phyloP scores from a whole-genome alignment of 2,888 invertebrate species.

The Ligdia adustata region DNA sequence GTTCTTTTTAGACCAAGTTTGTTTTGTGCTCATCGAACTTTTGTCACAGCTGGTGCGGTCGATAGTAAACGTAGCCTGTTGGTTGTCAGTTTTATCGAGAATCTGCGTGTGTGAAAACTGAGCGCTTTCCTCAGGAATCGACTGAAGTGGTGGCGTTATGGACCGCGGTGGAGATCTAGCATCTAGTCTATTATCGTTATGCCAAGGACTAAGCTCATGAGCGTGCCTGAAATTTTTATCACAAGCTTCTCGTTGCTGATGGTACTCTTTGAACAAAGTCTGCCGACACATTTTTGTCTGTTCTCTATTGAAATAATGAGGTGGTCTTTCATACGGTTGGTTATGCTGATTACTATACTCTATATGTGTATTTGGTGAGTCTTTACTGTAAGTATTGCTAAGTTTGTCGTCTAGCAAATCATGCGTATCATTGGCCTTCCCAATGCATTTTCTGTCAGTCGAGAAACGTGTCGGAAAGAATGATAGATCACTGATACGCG shows the following conservation, averaged over 20 bases:
- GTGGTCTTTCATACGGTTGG: conserved; percentile 53
- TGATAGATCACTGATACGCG: conserved; percentile 74
- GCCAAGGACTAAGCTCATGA: conserved; percentile 67
- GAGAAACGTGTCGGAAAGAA: conserved; percentile 75
- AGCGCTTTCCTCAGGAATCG: conserved; percentile 78
- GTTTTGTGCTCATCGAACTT: conserved; percentile 45
- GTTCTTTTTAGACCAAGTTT: conserved; percentile 72
- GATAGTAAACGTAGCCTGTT: conserved; percentile 68
- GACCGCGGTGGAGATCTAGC: conserved; percentile 67
- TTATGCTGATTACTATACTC: conserved; percentile 45
- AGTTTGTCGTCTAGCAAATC: conserved; percentile 65
- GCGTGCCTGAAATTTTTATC: conserved; percentile 49
- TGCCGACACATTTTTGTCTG: conserved; percentile 67
- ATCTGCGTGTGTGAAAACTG: conserved; percentile 63
- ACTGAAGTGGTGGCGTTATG: conserved; percentile 68
- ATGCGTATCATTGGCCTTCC: conserved; percentile 63
- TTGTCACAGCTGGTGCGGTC: conserved; percentile 75
- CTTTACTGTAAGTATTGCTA: conserved; percentile 81
- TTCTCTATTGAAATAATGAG: conserved; percentile 52
- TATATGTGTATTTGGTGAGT: conserved; percentile 67
- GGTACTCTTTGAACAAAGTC: conserved; percentile 67
- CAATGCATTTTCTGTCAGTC: conserved; percentile 70
- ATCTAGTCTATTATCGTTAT: conserved; percentile 55
- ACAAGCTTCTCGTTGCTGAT: conserved; percentile 51
- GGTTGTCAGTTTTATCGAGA: conserved; percentile 59